A percentile compares a stretch with the other conserved stretches of the same genome.
These are phyloP conservation scores for Sylvia borin DNA, from an alignment of 2,797 vertebrate species.

Conservation along the genomic window DNA sequence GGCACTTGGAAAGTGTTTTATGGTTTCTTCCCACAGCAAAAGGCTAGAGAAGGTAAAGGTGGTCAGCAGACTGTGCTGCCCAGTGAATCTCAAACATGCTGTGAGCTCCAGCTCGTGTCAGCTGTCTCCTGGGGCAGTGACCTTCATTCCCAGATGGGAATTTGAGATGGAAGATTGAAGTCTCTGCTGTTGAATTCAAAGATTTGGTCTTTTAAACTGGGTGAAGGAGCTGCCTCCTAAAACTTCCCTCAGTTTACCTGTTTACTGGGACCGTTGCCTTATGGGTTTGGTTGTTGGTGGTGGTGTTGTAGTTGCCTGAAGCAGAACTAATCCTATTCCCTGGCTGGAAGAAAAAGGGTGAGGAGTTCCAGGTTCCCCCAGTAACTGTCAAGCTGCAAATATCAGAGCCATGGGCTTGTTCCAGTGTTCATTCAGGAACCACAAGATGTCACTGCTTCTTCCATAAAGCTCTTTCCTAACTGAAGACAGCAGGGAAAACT, in stretches of 20 bases:
- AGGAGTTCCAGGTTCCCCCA: background rate
- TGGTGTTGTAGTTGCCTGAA: background rate
- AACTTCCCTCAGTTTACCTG: background rate
- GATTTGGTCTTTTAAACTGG: background rate
- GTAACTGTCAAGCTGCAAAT: background rate
- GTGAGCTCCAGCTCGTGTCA: fast-evolving
- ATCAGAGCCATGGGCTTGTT: background rate
- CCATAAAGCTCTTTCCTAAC: background rate
- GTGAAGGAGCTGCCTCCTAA: background rate
- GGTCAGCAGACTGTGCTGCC: background rate
- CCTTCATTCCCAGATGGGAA: background rate
- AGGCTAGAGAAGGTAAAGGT: background rate
- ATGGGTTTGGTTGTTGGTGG: background rate
- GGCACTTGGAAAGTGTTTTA: background rate
- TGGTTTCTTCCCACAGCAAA: background rate
- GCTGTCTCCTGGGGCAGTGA: background rate
- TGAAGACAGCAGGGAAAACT: background rate
- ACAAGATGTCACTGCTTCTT: conserved; percentile 68
- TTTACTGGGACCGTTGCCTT: background rate
- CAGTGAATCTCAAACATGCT: background rate
- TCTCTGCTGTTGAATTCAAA: background rate
- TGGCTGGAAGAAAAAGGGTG: background rate
- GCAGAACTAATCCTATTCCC: background rate
- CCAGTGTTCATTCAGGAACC: background rate
- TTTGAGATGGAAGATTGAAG: background rate